Evolutionary conservation across 2,888 invertebrate genomes (phyloP).

Genomic region (Ophion costatus): DNA sequence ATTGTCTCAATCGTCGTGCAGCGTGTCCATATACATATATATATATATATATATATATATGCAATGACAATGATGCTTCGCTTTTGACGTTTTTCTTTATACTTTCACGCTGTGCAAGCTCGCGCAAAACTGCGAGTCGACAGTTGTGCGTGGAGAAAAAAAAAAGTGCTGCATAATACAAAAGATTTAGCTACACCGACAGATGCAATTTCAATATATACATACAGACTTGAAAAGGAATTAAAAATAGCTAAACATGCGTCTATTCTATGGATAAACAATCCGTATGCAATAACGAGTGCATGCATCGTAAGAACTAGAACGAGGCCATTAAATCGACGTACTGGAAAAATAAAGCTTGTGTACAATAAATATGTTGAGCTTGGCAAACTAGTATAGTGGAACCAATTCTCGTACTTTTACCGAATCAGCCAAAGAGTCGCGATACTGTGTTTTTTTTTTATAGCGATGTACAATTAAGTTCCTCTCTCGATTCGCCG

Average conservation of each 20-base stretch:
- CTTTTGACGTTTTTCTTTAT: not conserved
- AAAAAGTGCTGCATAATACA: conserved; percentile 38
- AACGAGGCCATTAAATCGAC: conserved; percentile 57
- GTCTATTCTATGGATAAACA: conserved; percentile 54
- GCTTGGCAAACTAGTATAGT: conserved; percentile 56
- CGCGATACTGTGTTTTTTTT: conserved; percentile 30
- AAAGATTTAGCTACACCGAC: conserved; percentile 43
- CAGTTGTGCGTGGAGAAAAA: conserved; percentile 7
- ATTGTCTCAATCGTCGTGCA: not conserved
- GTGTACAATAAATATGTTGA: conserved; percentile 56
- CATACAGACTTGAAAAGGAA: conserved; percentile 11
- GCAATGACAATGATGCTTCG: not conserved
- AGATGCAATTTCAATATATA: conserved; percentile 39
- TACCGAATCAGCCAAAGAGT: conserved; percentile 42
- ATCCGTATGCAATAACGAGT: conserved; percentile 37
- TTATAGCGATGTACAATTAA: conserved; percentile 23
- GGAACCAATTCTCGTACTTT: conserved; percentile 66
- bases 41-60: not conserved
- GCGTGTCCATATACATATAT: not conserved
- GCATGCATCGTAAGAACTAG: conserved; percentile 72
- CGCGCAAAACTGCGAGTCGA: conserved; percentile 6
- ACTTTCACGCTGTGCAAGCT: not conserved
- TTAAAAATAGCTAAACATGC: conserved; percentile 67
- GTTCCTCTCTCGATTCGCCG: conserved; percentile 4
- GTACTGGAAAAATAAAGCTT: conserved; percentile 81